These are phyloP conservation scores for Microtus montanus DNA, from an alignment of 2,113 vertebrate species.

Conservation along the genomic window DNA sequence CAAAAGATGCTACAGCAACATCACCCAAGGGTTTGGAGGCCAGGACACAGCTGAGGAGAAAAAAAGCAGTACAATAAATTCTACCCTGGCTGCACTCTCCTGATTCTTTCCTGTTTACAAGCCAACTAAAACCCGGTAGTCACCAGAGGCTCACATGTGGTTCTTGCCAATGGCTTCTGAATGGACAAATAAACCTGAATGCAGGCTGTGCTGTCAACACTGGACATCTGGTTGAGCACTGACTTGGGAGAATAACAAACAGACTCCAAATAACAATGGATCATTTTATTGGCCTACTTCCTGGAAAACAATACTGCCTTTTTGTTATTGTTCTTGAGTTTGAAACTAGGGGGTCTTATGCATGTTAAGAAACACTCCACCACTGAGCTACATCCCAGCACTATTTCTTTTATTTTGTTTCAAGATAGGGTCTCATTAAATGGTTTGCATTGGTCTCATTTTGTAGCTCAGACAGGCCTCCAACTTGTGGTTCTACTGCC, in stretches of 20 bases:
- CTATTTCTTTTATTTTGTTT: background rate
- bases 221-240: background rate
- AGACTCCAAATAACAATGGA: background rate
- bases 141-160: background rate
- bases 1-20: background rate
- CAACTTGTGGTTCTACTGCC: background rate
- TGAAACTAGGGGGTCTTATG: background rate
- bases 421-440: background rate
- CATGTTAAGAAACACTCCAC: background rate
- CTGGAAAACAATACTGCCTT: background rate
- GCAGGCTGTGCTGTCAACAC: background rate
- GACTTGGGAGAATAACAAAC: background rate
- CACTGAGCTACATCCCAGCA: background rate
- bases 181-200: background rate
- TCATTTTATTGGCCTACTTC: background rate
- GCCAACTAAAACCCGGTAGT: background rate
- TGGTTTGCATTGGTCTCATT: background rate
- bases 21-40: background rate
- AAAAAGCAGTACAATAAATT: background rate
- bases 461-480: background rate
- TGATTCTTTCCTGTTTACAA: background rate
- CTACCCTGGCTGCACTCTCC: background rate
- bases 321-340: background rate
- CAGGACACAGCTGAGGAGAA: background rate
- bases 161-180: background rate